These are phyloP conservation scores for Chloroclystis v-ata DNA, from an alignment of 2,888 invertebrate genomes.

Conservation along the genomic window DNA sequence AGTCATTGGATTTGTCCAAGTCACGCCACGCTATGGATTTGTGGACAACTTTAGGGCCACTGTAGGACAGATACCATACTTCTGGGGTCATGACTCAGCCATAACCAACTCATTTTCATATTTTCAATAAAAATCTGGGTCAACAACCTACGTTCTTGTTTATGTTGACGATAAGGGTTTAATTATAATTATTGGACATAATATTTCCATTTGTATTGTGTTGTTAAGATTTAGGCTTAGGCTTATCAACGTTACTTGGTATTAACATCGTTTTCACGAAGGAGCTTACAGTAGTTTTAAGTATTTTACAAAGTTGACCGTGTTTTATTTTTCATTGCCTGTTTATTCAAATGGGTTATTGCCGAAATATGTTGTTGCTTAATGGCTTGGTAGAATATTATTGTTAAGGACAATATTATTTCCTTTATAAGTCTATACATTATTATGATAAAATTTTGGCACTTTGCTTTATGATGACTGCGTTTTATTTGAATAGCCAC, in stretches of 20 bases:
- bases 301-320: constrained; percentile 1
- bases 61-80: constrained; percentile 31
- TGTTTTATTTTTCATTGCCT: not conserved
- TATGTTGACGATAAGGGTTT: constrained; percentile 33
- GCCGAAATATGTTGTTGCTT: too few relatives aligned
- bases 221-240: constrained; percentile 18
- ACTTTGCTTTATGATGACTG: constrained; percentile 34
- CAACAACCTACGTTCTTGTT: constrained; percentile 39
- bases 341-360: not conserved
- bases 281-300: constrained; percentile 13
- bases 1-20: constrained; percentile 30
- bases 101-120: constrained; percentile 54
- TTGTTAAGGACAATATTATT: too few relatives aligned
- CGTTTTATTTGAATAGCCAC: constrained; percentile 48
- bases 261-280: constrained; percentile 19
- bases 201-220: constrained; percentile 27
- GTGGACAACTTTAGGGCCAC: constrained; percentile 28
- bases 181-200: constrained; percentile 31
- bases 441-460: not conserved
- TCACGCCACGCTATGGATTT: constrained; percentile 33
- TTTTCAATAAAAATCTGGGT: constrained; percentile 50
- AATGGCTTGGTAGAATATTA: too few relatives aligned
- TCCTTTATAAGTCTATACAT: not conserved
- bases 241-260: constrained; percentile 19
- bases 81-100: constrained; percentile 43